Evolutionary conservation across 2,113 vertebrate species (phyloP).

Genomic region (Galbula dea): DNA sequence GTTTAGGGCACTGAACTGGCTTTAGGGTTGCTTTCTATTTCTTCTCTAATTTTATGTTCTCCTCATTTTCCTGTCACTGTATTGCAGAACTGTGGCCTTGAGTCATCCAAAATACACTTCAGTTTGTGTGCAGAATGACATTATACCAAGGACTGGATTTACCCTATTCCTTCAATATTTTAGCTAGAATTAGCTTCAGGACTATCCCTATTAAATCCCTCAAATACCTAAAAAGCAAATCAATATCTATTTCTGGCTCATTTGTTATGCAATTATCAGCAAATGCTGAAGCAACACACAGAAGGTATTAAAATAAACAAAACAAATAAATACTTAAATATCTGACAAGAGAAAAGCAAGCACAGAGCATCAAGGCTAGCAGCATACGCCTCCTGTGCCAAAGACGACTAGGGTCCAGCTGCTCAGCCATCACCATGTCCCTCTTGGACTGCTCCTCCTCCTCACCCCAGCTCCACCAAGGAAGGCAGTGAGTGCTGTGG

Average conservation of each 20-base stretch:
- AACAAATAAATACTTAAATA: background rate
- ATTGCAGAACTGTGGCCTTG: background rate
- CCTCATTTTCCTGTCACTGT: background rate
- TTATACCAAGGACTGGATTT: background rate
- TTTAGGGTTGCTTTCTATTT: background rate
- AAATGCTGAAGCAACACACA: background rate
- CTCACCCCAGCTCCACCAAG: background rate
- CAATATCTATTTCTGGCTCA: background rate
- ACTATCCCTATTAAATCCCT: background rate
- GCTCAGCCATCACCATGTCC: background rate
- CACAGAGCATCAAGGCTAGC: background rate
- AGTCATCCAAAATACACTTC: background rate
- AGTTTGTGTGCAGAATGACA: background rate
- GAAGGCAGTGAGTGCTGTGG: rapidly evolving
- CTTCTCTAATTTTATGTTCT: background rate
- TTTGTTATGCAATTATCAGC: background rate
- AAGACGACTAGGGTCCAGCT: background rate
- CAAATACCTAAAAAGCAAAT: background rate
- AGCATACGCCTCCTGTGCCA: background rate
- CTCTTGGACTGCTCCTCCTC: background rate
- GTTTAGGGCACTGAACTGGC: background rate
- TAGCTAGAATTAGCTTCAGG: background rate
- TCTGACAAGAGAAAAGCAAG: background rate
- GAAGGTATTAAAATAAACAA: rapidly evolving
- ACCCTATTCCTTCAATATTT: background rate